phyloP scores from a whole-genome alignment of 1,140 invertebrate species.

The Coelopa frigida region DNA sequence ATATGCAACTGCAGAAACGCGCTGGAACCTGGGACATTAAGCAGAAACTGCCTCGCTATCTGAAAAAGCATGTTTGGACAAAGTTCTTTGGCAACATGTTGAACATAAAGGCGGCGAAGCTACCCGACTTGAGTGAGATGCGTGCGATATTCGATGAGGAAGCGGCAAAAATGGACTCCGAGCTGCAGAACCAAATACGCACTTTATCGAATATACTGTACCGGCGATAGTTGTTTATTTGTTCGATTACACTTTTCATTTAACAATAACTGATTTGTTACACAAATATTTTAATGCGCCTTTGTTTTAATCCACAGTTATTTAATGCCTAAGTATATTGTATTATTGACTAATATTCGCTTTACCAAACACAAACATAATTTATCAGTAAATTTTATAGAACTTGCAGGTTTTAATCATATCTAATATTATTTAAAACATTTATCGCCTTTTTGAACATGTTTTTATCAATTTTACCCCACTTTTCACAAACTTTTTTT shows the following conservation, averaged over 20 bases:
- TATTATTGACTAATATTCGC: too few species aligned
- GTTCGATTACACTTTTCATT: neutral
- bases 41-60: slow-evolving; percentile 49
- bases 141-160: slow-evolving; percentile 56
- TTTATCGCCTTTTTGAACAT: too few species aligned
- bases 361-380: too few species aligned
- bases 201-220: slow-evolving; percentile 40
- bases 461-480: too few species aligned
- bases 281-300: too few species aligned
- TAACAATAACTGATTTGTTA: too few species aligned
- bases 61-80: slow-evolving; percentile 58
- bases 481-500: too few species aligned
- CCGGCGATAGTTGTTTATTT: slow-evolving; percentile 32
- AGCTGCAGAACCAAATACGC: slow-evolving; percentile 42
- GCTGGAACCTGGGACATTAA: slow-evolving; percentile 49
- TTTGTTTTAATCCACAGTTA: too few species aligned
- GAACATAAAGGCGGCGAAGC: slow-evolving; percentile 58
- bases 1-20: slow-evolving; percentile 61
- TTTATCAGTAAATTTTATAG: too few species aligned
- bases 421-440: too few species aligned
- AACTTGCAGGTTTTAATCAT: too few species aligned
- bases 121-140: slow-evolving; percentile 57
- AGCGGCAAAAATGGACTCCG: slow-evolving; percentile 48
- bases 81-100: slow-evolving; percentile 59
- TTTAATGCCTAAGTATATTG: too few species aligned